Evolutionary conservation across 1,140 invertebrate genomes (phyloP).

Genomic region (Teleogryllus occipitalis): DNA sequence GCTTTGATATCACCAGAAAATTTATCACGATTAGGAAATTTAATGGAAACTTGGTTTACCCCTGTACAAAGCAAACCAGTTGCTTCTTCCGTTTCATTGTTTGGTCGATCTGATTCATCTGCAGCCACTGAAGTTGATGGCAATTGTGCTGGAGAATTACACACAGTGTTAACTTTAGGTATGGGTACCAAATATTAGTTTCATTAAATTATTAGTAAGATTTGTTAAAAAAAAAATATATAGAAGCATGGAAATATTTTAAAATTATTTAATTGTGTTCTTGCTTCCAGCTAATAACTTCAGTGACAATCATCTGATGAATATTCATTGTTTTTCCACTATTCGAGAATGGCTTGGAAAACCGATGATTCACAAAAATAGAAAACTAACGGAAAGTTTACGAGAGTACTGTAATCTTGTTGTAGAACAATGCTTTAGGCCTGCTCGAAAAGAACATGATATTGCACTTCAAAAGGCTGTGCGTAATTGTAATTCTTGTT

Average conservation of each 20-base stretch:
- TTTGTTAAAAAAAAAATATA: neutral
- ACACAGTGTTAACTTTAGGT: neutral
- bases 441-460: conserved; percentile 15
- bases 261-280: neutral
- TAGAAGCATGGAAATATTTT: neutral
- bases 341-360: neutral
- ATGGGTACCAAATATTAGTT: neutral
- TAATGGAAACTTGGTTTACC: neutral
- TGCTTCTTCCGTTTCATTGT: neutral
- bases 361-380: neutral
- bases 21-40: neutral
- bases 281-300: neutral
- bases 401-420: conserved; percentile 20
- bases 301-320: neutral
- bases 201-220: neutral
- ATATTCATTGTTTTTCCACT: neutral
- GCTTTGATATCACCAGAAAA: neutral
- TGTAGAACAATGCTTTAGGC: conserved; percentile 21
- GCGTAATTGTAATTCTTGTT: neutral
- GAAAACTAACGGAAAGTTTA: conserved; percentile 6
- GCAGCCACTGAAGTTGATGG: conserved; percentile 1
- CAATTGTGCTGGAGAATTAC: neutral
- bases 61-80: neutral
- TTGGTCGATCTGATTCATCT: neutral
- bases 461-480: conserved; percentile 21